These are phyloP conservation scores for Pinna nobilis DNA, from an alignment of 1,140 invertebrate genomes.

Conservation along the genomic window DNA sequence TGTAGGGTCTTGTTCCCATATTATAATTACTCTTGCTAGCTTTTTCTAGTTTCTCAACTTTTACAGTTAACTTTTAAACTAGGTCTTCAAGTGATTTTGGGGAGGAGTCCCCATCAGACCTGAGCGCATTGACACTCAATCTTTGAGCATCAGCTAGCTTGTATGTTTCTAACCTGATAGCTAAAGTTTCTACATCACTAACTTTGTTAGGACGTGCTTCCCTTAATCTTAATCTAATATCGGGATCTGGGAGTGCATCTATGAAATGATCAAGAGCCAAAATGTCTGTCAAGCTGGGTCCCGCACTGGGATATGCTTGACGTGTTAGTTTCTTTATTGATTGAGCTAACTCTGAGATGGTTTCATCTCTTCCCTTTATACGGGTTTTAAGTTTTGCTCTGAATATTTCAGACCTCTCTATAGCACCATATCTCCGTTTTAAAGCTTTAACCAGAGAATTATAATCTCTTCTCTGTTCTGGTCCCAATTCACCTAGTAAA, in stretches of 20 bases:
- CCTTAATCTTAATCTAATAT: conserved; percentile 3
- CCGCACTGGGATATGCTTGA: conserved; percentile 20
- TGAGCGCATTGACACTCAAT: neutral
- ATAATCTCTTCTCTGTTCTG: neutral
- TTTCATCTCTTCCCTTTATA: conserved; percentile 8
- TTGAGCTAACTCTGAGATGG: conserved; percentile 20
- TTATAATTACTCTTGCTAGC: neutral
- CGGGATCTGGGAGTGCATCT: conserved; percentile 5
- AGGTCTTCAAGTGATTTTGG: no score
- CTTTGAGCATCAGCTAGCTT: conserved; percentile 5
- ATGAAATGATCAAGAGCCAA: conserved; percentile 20
- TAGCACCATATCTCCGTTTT: conserved; percentile 6
- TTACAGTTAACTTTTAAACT: no score
- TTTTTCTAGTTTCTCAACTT: neutral
- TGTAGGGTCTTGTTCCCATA: neutral
- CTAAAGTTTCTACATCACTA: conserved; percentile 9
- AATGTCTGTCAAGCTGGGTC: neutral
- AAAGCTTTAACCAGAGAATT: neutral
- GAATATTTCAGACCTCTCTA: conserved; percentile 12
- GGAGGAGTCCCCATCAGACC: no score
- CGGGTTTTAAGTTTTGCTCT: conserved; percentile 4
- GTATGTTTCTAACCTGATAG: conserved; percentile 15
- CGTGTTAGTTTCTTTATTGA: conserved; percentile 10
- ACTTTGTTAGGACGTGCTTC: neutral
- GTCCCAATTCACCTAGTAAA: neutral